Conservation (phyloP, 2,888 invertebrate genomes). For the Oasisia sp. region DNA sequence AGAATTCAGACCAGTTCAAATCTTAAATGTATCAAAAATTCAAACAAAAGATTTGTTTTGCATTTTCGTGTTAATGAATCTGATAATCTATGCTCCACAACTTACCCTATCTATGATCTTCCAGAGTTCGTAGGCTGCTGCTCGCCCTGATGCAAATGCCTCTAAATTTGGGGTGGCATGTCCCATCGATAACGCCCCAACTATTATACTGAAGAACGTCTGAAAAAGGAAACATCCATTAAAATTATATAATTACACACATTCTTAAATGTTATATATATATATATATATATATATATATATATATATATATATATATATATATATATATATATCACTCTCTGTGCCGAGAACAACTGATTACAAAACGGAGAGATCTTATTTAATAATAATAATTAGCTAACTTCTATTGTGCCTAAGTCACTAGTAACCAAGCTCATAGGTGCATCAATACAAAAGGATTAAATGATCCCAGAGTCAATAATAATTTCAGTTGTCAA, state of each 20-base stretch:
- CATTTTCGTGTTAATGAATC: too few relatives aligned
- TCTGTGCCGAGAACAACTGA: too few relatives aligned
- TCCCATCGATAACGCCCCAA: conserved; percentile 64
- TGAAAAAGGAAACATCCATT: conserved; percentile 54
- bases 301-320: neutral
- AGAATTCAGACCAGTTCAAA: too few relatives aligned
- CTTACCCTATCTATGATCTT: conserved; percentile 76
- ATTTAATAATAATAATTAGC: too few relatives aligned
- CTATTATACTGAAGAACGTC: conserved; percentile 78
- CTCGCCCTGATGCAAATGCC: conserved; percentile 55
- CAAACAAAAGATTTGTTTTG: neutral
- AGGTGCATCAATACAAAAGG: too few relatives aligned
- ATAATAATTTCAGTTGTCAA: too few relatives aligned
- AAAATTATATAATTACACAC: neutral
- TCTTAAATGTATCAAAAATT: neutral
- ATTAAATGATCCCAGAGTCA: too few relatives aligned
- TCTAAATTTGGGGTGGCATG: conserved; percentile 60
- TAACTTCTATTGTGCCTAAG: too few relatives aligned
- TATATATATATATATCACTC: too few relatives aligned
- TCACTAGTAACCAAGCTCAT: too few relatives aligned
- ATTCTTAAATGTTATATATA: neutral
- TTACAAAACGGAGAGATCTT: too few relatives aligned
- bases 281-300: neutral
- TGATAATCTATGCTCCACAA: neutral
- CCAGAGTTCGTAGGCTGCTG: conserved; percentile 76